Evolutionary conservation across 2,797 vertebrate genomes (phyloP).

Genomic region (Sorex maritimensis): DNA sequence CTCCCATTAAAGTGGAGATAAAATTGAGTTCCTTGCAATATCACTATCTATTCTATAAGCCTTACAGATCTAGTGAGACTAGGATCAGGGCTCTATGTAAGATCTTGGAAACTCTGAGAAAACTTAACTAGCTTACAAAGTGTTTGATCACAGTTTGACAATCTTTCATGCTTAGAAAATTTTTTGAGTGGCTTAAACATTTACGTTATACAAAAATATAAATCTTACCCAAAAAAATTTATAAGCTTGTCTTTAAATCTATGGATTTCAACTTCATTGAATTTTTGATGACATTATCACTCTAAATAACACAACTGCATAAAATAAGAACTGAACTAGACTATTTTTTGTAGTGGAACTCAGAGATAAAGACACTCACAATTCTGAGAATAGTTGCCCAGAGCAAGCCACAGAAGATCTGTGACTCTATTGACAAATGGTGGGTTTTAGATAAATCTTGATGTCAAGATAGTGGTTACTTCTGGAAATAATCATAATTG

Average conservation of each 20-base stretch:
- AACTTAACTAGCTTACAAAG: background rate
- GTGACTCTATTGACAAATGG: background rate
- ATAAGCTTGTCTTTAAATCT: conserved; percentile 31
- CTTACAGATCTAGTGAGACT: background rate
- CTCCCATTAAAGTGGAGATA: background rate
- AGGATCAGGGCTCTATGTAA: background rate
- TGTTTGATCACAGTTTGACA: background rate
- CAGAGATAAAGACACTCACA: background rate
- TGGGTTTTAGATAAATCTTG: background rate
- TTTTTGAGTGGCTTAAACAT: conserved; percentile 8
- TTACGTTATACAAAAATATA: background rate
- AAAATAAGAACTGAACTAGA: conserved; percentile 23
- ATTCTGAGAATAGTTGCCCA: background rate
- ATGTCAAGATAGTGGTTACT: background rate
- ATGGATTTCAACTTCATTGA: conserved; percentile 34
- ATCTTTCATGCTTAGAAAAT: background rate
- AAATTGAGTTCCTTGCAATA: background rate
- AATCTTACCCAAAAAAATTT: conserved; percentile 11
- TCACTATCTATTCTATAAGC: background rate
- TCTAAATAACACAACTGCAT: background rate
- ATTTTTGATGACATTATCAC: conserved; percentile 10
- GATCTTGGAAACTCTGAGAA: background rate
- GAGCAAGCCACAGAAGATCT: background rate
- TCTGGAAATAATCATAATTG: background rate
- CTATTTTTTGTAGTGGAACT: background rate